Base-by-base conservation (phyloP, 2,113 vertebrate genomes). In the Eulemur rufifrons region DNA sequence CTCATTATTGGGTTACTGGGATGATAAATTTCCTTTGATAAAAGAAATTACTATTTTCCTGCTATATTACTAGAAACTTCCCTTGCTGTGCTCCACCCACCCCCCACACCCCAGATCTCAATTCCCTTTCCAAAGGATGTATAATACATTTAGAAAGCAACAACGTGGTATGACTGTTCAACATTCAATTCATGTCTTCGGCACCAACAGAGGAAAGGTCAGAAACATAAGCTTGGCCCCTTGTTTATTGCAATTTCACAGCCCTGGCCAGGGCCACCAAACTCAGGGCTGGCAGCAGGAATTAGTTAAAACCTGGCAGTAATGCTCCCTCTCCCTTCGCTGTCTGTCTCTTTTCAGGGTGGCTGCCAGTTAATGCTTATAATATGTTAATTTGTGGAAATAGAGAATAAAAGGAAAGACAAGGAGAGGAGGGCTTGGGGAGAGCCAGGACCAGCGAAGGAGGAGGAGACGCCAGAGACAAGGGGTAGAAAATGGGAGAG, bases 221-320 rank as follows among this genome's bases (percentile, higher is more conserved):
- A 96, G 92, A 87, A 94, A 94, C 64, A 61, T 9, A 94, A 87
- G 93, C 8, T 2, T 8, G 3, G 68, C 71, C 68, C 37, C 91
- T 82, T 68, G 50, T 74, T 97, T 93, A 97, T 64, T 87, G 80
- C 66, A 92, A 97, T 96, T 95, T 98, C 94, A 97, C 84, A 96
- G 89, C 82, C 14, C 17, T 76, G 89, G 90, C 42, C 90, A 92
- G 95, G 64, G 87, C 93, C 91, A 89, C 86, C 34, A 86, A 77
- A 74, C 64, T 86, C 68, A 34, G 78, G 68, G 47, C 92, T 91
- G 76, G 95, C 23, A 10, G 34, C 77, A 88, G 86, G 92, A 92
- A 90, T 87, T 45, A 95, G 84, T 86, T 61, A 76, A 90, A 92
- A 61, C 52, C 87, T 89, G 59, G 71, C 52, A 73, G 74, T 14